Base-by-base conservation (phyloP, 2,888 invertebrate genomes). In the Lysandra coridon region DNA sequence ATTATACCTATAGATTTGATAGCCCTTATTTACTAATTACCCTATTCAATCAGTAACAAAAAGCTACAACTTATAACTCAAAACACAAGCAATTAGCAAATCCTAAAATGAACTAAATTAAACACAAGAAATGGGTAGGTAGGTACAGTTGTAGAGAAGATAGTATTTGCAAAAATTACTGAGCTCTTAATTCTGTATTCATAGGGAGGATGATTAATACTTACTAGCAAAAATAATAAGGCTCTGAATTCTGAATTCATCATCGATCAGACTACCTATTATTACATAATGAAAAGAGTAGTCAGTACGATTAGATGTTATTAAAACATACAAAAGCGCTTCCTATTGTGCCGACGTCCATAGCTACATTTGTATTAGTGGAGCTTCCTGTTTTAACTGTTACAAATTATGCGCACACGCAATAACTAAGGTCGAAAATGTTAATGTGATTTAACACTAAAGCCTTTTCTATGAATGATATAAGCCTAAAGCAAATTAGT, bases 371-470 rank as follows among this genome's bases (percentile, higher is more conserved):
- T 82, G 81, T 82, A 80, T 78, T 75, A 80, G 79, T 57, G 77
- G 37, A 77, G 82, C 83, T 85, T 87, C 87, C 86, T 84, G 84
- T 78, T 81, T 77, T 44, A 80, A 78, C 81, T 82, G 80, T 80
- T 78, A 53, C 64, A 33, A 69, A 82, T 81, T 82, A 81, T 86
- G 87, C 88, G 89, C 87, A 86, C 85, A 81, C 80, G 78, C 83
- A 73, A 40, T 30, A 14, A 0, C 40, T 73, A 17, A 17, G 4
- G 17, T 37, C n/a, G 73, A 40, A 17, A n/a, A 73, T 37, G 4
- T 30, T 62, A 62, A 62, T 23, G 2, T 64, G 30, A 30, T 64
- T 23, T 30, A 30, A 12, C 1, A 30, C 10, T 23, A 30, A 0
- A 23, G 23, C 62, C 62, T 10, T 7, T 30, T 12, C 30, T 12